Conservation (phyloP, 35 echinoderm and acorn worm genomes). For the Ophioderma brevispina region DNA sequence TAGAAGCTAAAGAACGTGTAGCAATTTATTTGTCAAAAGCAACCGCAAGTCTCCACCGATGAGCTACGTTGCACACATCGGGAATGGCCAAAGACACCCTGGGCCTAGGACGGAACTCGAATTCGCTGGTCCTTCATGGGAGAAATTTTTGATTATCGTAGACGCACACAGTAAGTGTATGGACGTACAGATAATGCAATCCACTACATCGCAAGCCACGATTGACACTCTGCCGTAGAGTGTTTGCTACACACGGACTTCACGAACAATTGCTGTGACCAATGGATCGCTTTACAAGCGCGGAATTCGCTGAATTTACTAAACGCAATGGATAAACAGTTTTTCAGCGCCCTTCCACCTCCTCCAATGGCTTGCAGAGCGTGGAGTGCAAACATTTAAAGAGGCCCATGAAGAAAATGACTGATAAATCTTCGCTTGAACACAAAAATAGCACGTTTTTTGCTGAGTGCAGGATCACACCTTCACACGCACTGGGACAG, state of each 20-base stretch:
- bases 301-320: conserved; percentile 34
- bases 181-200: conserved; percentile 26
- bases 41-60: too few relatives aligned
- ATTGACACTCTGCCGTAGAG: too few relatives aligned
- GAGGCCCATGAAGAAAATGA: conserved; percentile 30
- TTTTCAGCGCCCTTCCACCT: too few relatives aligned
- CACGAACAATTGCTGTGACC: conserved; percentile 6
- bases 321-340: too few relatives aligned
- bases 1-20: conserved; percentile 13
- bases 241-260: conserved; percentile 39
- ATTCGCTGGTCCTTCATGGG: conserved; percentile 37
- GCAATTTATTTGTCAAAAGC: too few relatives aligned
- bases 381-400: conserved; percentile 65
- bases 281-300: conserved; percentile 41
- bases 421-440: too few relatives aligned
- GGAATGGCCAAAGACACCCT: conserved; percentile 38
- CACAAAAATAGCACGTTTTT: too few relatives aligned
- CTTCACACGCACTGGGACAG: too few relatives aligned
- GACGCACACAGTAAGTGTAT: conserved; percentile 48
- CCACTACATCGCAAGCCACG: conserved; percentile 5
- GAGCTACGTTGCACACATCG: too few relatives aligned
- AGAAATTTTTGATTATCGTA: conserved; percentile 40
- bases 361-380: too few relatives aligned
- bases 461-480: too few relatives aligned
- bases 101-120: conserved; percentile 54